Conservation (phyloP, 2,888 invertebrate genomes). For the Lagria hirta region DNA sequence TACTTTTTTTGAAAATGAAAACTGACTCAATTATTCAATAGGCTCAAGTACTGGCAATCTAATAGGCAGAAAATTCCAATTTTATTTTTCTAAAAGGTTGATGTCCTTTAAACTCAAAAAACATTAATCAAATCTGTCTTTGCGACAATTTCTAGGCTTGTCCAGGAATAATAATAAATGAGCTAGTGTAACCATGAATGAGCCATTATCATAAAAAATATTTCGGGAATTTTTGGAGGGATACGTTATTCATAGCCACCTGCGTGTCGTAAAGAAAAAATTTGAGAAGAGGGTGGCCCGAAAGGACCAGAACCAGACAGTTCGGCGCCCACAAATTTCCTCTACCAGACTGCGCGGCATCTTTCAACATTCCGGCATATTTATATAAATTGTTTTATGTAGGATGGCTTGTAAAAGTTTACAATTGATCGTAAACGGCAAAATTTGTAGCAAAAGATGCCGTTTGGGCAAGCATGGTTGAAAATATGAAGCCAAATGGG, state of each 20-base stretch:
- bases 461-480: too few relatives aligned
- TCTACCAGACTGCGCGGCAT: conserved; percentile 17
- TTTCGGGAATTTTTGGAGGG: conserved; percentile 18
- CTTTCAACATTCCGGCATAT: conserved; percentile 10
- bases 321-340: conserved; percentile 23
- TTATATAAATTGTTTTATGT: too few relatives aligned
- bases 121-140: conserved; percentile 14
- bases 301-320: conserved; percentile 20
- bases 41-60: too few relatives aligned
- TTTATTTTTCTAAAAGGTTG: too few relatives aligned
- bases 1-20: too few relatives aligned
- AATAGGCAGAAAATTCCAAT: too few relatives aligned
- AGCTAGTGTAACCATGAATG: conserved; percentile 14
- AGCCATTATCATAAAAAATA: conserved; percentile 20
- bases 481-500: too few relatives aligned
- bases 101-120: conserved; percentile 3
- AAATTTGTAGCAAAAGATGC: too few relatives aligned
- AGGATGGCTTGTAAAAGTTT: too few relatives aligned
- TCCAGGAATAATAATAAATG: conserved; percentile 19
- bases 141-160: conserved; percentile 10
- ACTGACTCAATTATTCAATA: too few relatives aligned
- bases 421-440: too few relatives aligned
- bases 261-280: conserved; percentile 15
- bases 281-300: conserved; percentile 17
- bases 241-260: conserved; percentile 15